Evolutionary conservation across 2,113 vertebrate genomes (phyloP).

Genomic region (Ranitomeya variabilis): DNA sequence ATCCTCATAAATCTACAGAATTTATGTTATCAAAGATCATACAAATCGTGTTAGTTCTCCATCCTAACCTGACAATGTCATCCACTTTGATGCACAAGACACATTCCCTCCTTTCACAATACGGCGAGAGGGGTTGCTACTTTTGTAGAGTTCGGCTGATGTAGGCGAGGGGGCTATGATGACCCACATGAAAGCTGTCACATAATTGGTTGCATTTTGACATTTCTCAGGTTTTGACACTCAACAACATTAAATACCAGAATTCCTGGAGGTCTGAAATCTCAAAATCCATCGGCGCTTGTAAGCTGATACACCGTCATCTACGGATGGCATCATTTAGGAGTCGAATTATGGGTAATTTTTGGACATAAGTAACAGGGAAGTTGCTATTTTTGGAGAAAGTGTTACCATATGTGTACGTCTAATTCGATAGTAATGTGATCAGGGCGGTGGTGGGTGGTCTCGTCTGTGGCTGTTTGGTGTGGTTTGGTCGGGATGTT

Average conservation of each 20-base stretch:
- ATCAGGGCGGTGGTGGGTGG: neutral
- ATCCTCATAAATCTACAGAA: too few relatives aligned
- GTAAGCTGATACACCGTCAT: neutral
- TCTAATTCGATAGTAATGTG: neutral
- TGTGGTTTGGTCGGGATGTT: neutral
- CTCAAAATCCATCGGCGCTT: neutral
- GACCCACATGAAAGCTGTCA: neutral
- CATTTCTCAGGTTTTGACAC: neutral
- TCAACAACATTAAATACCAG: neutral
- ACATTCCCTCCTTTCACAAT: too few relatives aligned
- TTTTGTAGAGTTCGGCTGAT: neutral
- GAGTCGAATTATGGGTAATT: neutral
- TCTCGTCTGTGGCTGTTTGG: neutral
- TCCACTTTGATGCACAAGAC: too few relatives aligned
- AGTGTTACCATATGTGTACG: neutral
- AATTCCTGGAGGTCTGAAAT: neutral
- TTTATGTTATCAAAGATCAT: too few relatives aligned
- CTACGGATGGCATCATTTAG: neutral
- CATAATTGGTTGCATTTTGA: neutral
- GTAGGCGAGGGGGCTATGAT: neutral
- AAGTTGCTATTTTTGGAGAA: neutral
- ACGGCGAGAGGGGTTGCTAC: too few relatives aligned
- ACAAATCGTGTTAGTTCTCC: too few relatives aligned
- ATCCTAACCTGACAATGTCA: too few relatives aligned
- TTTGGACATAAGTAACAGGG: neutral